Evolutionary conservation across 2,888 invertebrate species (phyloP).

Genomic region (Drosophila colorata): DNA sequence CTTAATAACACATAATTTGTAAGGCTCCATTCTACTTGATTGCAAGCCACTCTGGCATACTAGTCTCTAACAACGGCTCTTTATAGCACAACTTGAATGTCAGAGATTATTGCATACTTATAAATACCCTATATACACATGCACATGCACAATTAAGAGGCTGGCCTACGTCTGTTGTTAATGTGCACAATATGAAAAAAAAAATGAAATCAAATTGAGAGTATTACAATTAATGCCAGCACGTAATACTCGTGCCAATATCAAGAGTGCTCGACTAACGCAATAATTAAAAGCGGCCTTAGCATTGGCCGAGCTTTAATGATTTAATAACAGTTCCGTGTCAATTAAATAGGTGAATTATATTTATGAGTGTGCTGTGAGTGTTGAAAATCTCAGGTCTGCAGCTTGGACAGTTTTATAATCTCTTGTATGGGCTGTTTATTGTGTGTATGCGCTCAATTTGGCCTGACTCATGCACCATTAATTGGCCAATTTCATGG

Average conservation of each 20-base stretch:
- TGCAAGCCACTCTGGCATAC: slow-evolving; percentile 3
- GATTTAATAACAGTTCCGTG: slow-evolving; percentile 56
- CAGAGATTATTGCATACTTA: slow-evolving; percentile 10
- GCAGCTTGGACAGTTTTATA: slow-evolving; percentile 23
- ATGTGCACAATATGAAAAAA: slow-evolving; percentile 27
- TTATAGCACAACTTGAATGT: slow-evolving; percentile 23
- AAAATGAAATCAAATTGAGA: background rate
- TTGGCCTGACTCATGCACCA: slow-evolving; percentile 76
- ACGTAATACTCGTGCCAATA: slow-evolving; percentile 10
- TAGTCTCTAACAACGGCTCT: slow-evolving; percentile 17
- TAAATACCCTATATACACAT: background rate
- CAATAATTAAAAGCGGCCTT: slow-evolving; percentile 50
- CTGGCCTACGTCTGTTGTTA: slow-evolving; percentile 25
- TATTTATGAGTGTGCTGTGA: slow-evolving; percentile 11
- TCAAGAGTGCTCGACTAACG: slow-evolving; percentile 7
- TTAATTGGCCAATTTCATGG: slow-evolving; percentile 78
- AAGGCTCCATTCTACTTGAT: slow-evolving; percentile 13
- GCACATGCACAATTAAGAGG: background rate
- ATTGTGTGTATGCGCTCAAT: slow-evolving; percentile 66
- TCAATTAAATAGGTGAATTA: slow-evolving; percentile 60
- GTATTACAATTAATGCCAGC: slow-evolving; percentile 34
- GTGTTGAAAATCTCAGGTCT: slow-evolving; percentile 34
- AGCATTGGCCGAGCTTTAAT: slow-evolving; percentile 33
- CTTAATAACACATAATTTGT: slow-evolving; percentile 60
- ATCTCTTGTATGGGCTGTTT: slow-evolving; percentile 59